Conservation (phyloP, 1,140 invertebrate genomes). For the Pachyrhynchus sulphureomaculatus region DNA sequence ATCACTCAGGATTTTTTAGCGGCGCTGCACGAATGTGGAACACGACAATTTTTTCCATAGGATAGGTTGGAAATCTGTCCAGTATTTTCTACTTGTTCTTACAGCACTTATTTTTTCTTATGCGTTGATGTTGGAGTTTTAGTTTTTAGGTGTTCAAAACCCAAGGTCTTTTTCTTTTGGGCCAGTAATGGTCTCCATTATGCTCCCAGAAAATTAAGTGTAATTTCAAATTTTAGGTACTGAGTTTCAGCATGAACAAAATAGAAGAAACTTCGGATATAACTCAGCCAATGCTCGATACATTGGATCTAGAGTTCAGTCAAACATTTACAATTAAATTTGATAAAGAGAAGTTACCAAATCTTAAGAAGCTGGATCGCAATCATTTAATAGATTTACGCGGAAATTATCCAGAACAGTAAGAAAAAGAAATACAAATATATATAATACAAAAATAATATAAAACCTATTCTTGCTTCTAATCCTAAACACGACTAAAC, state of each 20-base stretch:
- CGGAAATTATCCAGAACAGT: constrained; percentile 47
- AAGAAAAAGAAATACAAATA: background rate
- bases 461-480: too few species aligned
- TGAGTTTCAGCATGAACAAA: constrained; percentile 55
- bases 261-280: constrained; percentile 54
- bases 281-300: constrained; percentile 55
- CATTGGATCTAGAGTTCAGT: constrained; percentile 56
- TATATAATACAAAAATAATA: too few species aligned
- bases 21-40: too few species aligned
- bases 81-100: too few species aligned
- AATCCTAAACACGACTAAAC: too few species aligned
- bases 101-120: too few species aligned
- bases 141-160: background rate
- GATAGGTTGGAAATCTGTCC: too few species aligned
- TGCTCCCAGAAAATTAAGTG: too few species aligned
- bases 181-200: background rate
- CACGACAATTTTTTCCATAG: too few species aligned
- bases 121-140: too few species aligned
- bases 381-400: constrained; percentile 54
- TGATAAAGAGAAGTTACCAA: constrained; percentile 30
- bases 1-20: too few species aligned
- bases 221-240: constrained; percentile 26
- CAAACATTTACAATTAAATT: constrained; percentile 40
- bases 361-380: constrained; percentile 53
- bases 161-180: background rate